A percentile compares a stretch with the other conserved stretches of the same genome.
Conservation (phyloP, 2,888 invertebrate species). For the Rhogogaster chlorosoma region DNA sequence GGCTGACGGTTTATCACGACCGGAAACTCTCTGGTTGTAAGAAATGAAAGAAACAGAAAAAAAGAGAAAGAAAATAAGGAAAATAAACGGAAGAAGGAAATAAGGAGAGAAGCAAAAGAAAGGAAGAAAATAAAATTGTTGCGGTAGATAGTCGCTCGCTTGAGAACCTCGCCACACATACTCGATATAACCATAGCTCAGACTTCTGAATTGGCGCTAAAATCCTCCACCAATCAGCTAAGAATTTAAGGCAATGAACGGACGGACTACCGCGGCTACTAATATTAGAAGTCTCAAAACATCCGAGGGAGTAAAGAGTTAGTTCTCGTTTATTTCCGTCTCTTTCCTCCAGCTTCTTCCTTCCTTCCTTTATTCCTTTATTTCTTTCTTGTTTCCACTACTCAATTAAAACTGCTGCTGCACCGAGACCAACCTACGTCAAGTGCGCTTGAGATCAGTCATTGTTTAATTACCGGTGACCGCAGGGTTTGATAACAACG, state of each 20-base stretch:
- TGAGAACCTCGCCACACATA: background rate
- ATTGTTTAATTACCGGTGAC: background rate
- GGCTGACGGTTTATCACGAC: slow-evolving; percentile 36
- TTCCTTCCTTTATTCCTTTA: background rate
- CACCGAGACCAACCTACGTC: background rate
- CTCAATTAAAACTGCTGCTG: background rate
- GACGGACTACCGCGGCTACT: background rate
- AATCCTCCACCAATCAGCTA: background rate
- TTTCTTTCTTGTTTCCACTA: background rate
- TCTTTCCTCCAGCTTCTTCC: background rate
- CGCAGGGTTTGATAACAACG: background rate
- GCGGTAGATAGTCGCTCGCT: slow-evolving; percentile 37
- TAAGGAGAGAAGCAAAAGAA: background rate
- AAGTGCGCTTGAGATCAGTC: background rate
- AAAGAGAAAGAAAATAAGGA: background rate
- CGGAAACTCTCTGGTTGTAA: slow-evolving; percentile 37
- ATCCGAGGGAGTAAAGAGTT: slow-evolving; percentile 9
- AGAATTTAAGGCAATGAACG: slow-evolving; percentile 28
- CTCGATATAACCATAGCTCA: background rate
- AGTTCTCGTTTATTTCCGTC: slow-evolving; percentile 15
- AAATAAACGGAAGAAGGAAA: background rate
- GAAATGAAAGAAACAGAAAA: slow-evolving; percentile 9
- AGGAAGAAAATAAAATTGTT: background rate
- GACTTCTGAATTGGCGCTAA: background rate
- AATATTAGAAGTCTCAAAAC: slow-evolving; percentile 34